Conservation (phyloP, 2,888 invertebrate species). For the Acronicta psi region DNA sequence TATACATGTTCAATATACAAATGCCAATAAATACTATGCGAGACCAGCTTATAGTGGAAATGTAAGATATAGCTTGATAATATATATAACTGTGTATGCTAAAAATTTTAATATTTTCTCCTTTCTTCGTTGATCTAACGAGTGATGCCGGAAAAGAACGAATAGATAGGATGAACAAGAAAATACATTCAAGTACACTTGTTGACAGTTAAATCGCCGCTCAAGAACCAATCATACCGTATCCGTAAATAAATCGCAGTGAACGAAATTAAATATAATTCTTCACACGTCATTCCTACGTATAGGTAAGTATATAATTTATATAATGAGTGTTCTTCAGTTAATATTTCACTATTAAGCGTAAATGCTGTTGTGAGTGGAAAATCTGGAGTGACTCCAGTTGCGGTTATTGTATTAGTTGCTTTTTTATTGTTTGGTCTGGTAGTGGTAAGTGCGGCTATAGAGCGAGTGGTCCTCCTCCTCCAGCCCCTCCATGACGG, state of each 20-base stretch:
- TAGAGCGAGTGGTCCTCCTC: no score
- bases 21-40: no score
- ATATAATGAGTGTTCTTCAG: slow-evolving; percentile 42
- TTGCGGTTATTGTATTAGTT: slow-evolving; percentile 19
- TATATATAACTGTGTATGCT: no score
- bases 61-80: no score
- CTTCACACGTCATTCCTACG: slow-evolving; percentile 42
- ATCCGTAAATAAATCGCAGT: slow-evolving; percentile 32
- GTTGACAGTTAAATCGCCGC: slow-evolving; percentile 14
- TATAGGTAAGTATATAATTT: slow-evolving; percentile 30
- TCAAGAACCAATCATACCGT: slow-evolving; percentile 43
- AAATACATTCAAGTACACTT: slow-evolving; percentile 4
- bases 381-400: slow-evolving; percentile 21
- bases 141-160: not conserved
- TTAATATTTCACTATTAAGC: slow-evolving; percentile 41
- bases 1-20: no score
- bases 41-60: no score
- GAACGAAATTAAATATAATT: slow-evolving; percentile 41
- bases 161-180: not conserved
- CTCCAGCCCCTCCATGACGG: no score
- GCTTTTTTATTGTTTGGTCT: slow-evolving; percentile 1
- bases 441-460: no score
- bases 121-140: no score
- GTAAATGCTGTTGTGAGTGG: slow-evolving; percentile 26
- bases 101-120: no score